A percentile compares a stretch with the other conserved stretches of the same genome.
Evolutionary conservation across 1,140 invertebrate genomes (phyloP).

Genomic region (Brachionus paranguensis): DNA sequence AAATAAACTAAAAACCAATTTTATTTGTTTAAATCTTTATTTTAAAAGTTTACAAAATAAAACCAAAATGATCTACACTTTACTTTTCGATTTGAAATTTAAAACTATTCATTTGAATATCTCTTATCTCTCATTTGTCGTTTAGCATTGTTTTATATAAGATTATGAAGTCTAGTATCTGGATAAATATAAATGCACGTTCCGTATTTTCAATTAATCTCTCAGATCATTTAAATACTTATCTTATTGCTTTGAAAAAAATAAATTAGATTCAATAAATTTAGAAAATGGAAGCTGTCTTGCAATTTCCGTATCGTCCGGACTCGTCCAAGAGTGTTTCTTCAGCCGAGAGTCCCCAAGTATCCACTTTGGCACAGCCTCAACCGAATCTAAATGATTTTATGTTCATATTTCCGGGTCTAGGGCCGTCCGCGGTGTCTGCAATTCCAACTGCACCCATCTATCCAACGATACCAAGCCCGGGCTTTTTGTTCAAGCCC

Average conservation of each 20-base stretch:
- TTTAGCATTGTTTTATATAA: conserved; percentile 14
- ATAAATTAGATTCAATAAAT: not conserved
- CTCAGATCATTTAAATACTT: conserved; percentile 28
- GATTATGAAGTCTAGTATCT: conserved; percentile 20
- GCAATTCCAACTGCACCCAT: not conserved
- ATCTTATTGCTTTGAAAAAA: not conserved
- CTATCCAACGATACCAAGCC: not conserved
- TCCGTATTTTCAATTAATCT: conserved; percentile 11
- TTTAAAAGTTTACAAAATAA: conserved; percentile 2
- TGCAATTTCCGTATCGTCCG: not conserved
- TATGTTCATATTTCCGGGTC: not conserved
- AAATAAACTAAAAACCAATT: conserved; percentile 19
- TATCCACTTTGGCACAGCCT: not conserved
- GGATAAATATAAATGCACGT: conserved; percentile 33
- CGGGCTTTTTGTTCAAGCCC: not conserved
- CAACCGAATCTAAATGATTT: not conserved
- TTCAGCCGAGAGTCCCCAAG: not conserved
- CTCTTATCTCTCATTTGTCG: not conserved
- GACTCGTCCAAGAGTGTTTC: not conserved
- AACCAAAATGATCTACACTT: conserved; percentile 25
- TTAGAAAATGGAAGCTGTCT: not conserved
- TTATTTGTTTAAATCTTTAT: conserved; percentile 28
- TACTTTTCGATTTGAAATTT: not conserved
- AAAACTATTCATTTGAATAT: not conserved
- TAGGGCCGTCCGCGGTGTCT: not conserved